Percentiles rank a stretch among this genome's conserved stretches.
These are phyloP conservation scores for Ailuropoda melanoleuca DNA, from an alignment of 2,113 vertebrate species.

Conservation along the genomic window DNA sequence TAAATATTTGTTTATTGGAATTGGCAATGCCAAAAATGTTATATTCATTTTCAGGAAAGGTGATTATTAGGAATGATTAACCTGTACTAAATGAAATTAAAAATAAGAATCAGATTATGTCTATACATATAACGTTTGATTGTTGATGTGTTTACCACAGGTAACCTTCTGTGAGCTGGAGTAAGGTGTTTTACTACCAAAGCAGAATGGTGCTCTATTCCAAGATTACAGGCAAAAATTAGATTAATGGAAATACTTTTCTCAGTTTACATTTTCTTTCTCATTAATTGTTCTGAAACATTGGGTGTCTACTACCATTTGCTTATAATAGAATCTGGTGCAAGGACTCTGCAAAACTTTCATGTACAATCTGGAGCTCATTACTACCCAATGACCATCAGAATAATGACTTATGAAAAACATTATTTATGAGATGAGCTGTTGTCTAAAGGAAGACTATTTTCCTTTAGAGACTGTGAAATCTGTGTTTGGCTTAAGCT, in stretches of 20 bases:
- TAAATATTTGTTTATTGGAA: not conserved
- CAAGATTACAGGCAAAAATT: not conserved
- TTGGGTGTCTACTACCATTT: not conserved
- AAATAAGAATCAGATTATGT: not conserved
- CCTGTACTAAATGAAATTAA: not conserved
- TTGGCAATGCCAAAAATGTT: not conserved
- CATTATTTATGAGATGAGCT: not conserved
- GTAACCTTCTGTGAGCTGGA: not conserved
- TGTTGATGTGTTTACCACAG: not conserved
- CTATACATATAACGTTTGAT: not conserved
- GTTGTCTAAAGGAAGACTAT: not conserved
- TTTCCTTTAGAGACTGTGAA: not conserved
- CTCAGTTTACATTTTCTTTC: not conserved
- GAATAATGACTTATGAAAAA: not conserved
- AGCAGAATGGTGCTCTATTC: not conserved
- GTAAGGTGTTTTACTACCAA: not conserved
- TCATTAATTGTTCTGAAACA: not conserved
- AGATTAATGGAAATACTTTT: not conserved
- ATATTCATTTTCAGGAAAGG: constrained; percentile 13
- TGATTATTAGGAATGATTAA: not conserved
- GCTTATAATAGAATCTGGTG: not conserved
- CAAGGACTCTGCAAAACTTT: not conserved
- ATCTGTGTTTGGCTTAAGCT: not conserved
- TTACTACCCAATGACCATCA: not conserved
- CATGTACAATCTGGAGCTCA: not conserved